These are phyloP conservation scores for Epicauta chinensis DNA, from an alignment of 1,140 invertebrate species.

Conservation along the genomic window DNA sequence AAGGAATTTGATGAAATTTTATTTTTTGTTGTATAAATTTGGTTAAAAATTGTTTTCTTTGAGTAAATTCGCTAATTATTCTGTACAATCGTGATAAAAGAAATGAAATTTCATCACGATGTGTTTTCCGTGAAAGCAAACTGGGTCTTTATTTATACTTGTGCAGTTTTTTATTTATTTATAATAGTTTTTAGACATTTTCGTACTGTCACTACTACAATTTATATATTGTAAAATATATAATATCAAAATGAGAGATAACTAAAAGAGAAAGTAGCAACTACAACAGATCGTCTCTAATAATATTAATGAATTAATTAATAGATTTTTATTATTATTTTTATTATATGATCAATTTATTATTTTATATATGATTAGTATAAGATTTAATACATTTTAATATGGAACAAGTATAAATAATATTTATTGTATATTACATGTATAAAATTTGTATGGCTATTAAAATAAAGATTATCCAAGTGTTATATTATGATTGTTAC, in stretches of 20 bases:
- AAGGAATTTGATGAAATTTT: constrained; percentile 22
- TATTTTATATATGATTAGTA: not conserved
- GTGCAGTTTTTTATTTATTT: constrained; percentile 9
- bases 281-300: no score
- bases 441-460: constrained; percentile 27
- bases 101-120: constrained; percentile 21
- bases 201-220: not conserved
- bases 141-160: constrained; percentile 18
- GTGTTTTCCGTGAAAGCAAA: constrained; percentile 33
- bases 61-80: no score
- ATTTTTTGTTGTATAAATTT: not conserved
- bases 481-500: constrained; percentile 21
- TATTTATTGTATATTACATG: constrained; percentile 28
- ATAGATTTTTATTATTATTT: not conserved
- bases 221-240: not conserved
- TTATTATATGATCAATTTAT: not conserved
- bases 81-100: constrained; percentile 17
- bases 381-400: not conserved
- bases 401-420: constrained; percentile 18
- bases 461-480: constrained; percentile 14
- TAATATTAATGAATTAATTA: not conserved
- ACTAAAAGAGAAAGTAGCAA: no score
- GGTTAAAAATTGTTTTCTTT: not conserved
- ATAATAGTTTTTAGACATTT: not conserved
- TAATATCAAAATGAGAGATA: no score